phyloP scores from a whole-genome alignment of 2,113 vertebrate species.

The Myodes glareolus region DNA sequence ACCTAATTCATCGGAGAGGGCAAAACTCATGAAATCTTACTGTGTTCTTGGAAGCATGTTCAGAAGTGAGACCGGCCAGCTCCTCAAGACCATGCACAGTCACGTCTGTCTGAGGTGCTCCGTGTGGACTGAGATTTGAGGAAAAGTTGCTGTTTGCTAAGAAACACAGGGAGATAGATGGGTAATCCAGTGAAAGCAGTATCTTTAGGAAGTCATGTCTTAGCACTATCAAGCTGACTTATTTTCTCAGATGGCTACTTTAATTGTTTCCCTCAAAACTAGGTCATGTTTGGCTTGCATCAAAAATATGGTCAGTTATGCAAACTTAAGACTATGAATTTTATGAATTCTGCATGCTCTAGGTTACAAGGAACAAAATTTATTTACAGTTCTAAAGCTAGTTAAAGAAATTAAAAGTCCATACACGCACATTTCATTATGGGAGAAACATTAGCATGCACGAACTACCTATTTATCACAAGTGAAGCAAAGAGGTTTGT shows the following conservation, averaged over 20 bases:
- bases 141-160: constrained; percentile 93
- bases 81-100: constrained; percentile 88
- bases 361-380: not conserved
- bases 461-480: not conserved
- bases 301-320: not conserved
- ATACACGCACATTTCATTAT: not conserved
- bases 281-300: not conserved
- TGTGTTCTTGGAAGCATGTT: constrained; percentile 93
- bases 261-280: not conserved
- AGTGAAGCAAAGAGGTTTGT: not conserved
- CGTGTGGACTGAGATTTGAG: constrained; percentile 87
- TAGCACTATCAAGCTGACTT: not conserved
- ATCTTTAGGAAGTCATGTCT: constrained; percentile 39
- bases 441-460: not conserved
- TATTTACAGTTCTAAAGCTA: not conserved
- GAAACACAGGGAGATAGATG: constrained; percentile 78
- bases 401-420: not conserved
- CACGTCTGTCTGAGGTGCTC: constrained; percentile 83
- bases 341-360: not conserved
- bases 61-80: constrained; percentile 89
- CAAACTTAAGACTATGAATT: not conserved
- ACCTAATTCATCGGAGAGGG: not conserved
- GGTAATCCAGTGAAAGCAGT: constrained; percentile 67
- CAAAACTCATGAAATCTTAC: constrained; percentile 82
- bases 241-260: not conserved